phyloP scores from a whole-genome alignment of 2,113 vertebrate species.

The Pseudopodoces humilis region DNA sequence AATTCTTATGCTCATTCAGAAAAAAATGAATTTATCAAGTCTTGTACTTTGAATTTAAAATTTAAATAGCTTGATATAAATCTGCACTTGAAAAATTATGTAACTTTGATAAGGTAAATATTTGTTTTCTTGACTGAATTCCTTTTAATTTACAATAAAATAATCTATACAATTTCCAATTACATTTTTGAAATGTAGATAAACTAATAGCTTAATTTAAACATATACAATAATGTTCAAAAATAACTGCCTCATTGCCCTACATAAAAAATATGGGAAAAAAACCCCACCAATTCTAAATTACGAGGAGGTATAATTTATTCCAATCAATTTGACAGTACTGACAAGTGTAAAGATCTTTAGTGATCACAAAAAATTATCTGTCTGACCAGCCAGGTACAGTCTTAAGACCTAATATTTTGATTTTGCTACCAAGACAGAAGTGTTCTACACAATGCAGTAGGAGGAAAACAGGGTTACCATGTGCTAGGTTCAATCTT shows the following conservation, averaged over 20 bases:
- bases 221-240: not conserved
- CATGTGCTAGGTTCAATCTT: not conserved
- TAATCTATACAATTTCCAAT: rapidly evolving
- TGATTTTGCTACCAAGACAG: not conserved
- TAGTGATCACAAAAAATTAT: not conserved
- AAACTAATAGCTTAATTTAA: not conserved
- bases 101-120: not conserved
- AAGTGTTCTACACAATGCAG: not conserved
- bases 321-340: not conserved
- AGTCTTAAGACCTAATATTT: not conserved
- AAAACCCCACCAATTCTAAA: not conserved
- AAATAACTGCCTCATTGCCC: not conserved
- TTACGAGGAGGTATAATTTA: not conserved
- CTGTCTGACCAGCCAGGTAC: not conserved
- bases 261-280: not conserved
- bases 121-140: not conserved
- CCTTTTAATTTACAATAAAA: not conserved
- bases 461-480: not conserved
- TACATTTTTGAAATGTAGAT: not conserved
- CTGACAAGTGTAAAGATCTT: not conserved
- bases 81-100: not conserved
- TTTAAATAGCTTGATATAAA: not conserved
- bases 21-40: not conserved
- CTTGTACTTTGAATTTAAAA: not conserved
- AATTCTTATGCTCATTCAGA: not conserved